Evolutionary conservation across 2,113 vertebrate species (phyloP).

Genomic region (Paradoxurus hermaphroditus): DNA sequence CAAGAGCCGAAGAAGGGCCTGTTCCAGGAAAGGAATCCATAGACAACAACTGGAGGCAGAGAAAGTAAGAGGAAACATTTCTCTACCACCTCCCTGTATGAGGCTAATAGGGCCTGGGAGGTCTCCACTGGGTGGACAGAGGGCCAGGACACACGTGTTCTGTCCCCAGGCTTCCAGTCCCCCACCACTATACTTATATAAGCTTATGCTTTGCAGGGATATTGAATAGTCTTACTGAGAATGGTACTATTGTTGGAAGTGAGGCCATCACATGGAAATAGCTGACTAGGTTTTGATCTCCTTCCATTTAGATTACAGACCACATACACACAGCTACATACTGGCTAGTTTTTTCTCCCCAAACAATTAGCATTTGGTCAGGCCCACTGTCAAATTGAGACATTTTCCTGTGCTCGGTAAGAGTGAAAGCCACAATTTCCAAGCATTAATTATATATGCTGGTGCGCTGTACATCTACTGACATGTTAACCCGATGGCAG

Average conservation of each 20-base stretch:
- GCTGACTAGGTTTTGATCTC: slow-evolving; percentile 13
- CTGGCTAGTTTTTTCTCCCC: slow-evolving; percentile 63
- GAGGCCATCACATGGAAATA: slow-evolving; percentile 1
- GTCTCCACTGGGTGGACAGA: neutral
- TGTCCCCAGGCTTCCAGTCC: neutral
- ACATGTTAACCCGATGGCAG: slow-evolving; percentile 71
- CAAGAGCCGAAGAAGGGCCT: neutral
- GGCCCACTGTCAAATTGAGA: slow-evolving; percentile 78
- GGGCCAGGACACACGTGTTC: neutral
- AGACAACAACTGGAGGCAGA: neutral
- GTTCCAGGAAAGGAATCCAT: neutral
- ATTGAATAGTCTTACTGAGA: neutral
- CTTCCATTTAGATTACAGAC: slow-evolving; percentile 17
- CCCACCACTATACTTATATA: neutral
- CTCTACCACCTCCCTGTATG: neutral
- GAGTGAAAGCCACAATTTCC: slow-evolving; percentile 78
- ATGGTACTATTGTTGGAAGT: neutral
- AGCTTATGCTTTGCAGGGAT: neutral
- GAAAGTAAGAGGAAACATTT: neutral
- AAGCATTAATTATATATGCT: slow-evolving; percentile 77
- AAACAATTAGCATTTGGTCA: slow-evolving; percentile 77
- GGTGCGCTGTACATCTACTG: slow-evolving; percentile 48
- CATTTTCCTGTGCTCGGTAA: slow-evolving; percentile 68
- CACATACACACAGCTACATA: neutral
- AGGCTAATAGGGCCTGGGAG: neutral